Evolutionary conservation across 2,113 vertebrate genomes (phyloP), one percentile per base, ranked within the genome.

Genomic region (Pterophyllum scalare): DNA sequence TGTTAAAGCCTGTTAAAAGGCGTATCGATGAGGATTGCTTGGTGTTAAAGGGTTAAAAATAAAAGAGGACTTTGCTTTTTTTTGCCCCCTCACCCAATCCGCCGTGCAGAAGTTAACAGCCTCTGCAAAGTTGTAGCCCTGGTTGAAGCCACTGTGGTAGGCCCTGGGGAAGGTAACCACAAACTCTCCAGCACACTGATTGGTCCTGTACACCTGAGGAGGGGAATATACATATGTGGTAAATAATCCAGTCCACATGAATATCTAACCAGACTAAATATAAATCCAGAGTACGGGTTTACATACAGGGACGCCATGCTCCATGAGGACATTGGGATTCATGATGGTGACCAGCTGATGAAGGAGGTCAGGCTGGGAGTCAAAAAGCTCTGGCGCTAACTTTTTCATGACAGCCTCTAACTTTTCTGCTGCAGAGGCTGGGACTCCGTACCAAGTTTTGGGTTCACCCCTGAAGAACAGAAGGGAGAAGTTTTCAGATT

Each of bases 91-190:
- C 87, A 99, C 98, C 98, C 98, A 99, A 94, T 99, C 98, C 83
- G 98, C 98, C 38, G 98, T 99, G 94, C 98, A 99, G 96, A 99
- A 99, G 94, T 99, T 99, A 75, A 99, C 98, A 24, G 98, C 98
- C 94, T 99, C 98, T 56, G 98, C 98, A 75, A 99, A 99, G 95
- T 99, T 99, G 94, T 99, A 99, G 54, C 98, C 98, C 95, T 99
- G 98, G 94, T 99, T 99, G 95, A 99, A 99, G 89, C 98, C 98
- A 56, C 98, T 99, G 91, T 99, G 98, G 91, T 99, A 99, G 49
- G 98, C 98, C 90, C 98, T 96, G 75, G 98, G 98, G 87, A 99
- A 99, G 2, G 98, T 99, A 89, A 99, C 97, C 72, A 99, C 98
- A 94, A 99, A 99, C 92, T 99, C 98, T 2, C 98, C 98, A 38